Conservation (phyloP, 2,113 vertebrate genomes). For the Oriolus oriolus region DNA sequence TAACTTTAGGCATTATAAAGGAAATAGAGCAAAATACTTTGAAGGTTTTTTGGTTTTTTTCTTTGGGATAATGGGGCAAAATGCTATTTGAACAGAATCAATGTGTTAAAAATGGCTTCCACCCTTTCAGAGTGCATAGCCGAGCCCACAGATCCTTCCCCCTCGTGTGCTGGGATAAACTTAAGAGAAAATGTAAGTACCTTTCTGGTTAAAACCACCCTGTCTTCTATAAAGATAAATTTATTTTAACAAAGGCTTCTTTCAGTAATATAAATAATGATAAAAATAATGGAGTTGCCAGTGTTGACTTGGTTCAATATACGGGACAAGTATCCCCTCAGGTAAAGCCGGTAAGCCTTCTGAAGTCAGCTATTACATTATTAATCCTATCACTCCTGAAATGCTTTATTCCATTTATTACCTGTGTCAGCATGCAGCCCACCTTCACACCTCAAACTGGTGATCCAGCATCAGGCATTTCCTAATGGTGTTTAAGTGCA, state of each 20-base stretch:
- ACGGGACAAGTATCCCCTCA: constrained; percentile 27
- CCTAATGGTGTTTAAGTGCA: constrained; percentile 18
- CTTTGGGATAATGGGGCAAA: not conserved
- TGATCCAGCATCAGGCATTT: not conserved
- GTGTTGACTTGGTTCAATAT: constrained; percentile 9
- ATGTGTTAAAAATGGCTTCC: not conserved
- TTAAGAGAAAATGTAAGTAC: not conserved
- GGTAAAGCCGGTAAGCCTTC: not conserved
- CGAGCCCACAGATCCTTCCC: not conserved
- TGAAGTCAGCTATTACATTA: constrained; percentile 43
- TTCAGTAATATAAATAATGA: constrained; percentile 24
- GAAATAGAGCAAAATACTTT: not conserved
- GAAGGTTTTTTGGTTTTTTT: not conserved
- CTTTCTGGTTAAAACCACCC: not conserved
- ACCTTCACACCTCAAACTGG: not conserved
- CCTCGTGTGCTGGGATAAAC: not conserved
- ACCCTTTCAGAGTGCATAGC: not conserved
- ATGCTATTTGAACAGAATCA: not conserved
- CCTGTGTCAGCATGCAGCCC: constrained; percentile 5
- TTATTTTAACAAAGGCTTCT: constrained; percentile 15
- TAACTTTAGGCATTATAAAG: not conserved
- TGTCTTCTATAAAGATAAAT: not conserved
- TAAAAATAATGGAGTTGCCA: constrained; percentile 9
- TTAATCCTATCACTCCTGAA: constrained; percentile 42
- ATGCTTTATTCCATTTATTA: constrained; percentile 40